These are phyloP conservation scores for Diorhabda elongata DNA, from an alignment of 1,140 invertebrate species.

Conservation along the genomic window DNA sequence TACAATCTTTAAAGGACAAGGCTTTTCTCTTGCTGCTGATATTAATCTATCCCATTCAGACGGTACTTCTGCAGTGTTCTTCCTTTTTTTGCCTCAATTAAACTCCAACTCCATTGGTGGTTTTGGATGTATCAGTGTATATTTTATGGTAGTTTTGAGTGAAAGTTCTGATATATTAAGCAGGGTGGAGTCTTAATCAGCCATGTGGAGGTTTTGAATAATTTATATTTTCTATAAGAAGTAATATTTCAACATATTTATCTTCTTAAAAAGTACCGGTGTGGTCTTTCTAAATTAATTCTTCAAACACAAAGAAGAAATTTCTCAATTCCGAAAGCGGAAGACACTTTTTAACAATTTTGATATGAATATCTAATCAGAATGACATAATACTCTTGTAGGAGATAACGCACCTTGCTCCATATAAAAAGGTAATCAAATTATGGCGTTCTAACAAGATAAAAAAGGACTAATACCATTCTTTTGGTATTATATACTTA, in stretches of 20 bases:
- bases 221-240: no score
- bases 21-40: no score
- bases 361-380: conserved; percentile 3
- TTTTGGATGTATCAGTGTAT: no score
- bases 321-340: neutral
- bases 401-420: neutral
- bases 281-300: neutral
- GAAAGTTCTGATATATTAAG: no score
- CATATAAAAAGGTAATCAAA: conserved; percentile 3
- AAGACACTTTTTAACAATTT: neutral
- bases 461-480: conserved; percentile 2
- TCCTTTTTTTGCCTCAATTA: no score
- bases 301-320: neutral
- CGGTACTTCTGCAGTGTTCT: no score
- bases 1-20: no score
- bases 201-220: no score
- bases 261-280: neutral
- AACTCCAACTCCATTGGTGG: no score
- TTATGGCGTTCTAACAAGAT: neutral
- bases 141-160: no score
- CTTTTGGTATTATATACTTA: conserved; percentile 3
- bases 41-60: no score
- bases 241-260: neutral
- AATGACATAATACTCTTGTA: conserved; percentile 1
- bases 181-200: no score